Evolutionary conservation across 2,113 vertebrate species (phyloP), one percentile per base, ranked within the genome.

Genomic region (Andinoacara biseriatus): DNA sequence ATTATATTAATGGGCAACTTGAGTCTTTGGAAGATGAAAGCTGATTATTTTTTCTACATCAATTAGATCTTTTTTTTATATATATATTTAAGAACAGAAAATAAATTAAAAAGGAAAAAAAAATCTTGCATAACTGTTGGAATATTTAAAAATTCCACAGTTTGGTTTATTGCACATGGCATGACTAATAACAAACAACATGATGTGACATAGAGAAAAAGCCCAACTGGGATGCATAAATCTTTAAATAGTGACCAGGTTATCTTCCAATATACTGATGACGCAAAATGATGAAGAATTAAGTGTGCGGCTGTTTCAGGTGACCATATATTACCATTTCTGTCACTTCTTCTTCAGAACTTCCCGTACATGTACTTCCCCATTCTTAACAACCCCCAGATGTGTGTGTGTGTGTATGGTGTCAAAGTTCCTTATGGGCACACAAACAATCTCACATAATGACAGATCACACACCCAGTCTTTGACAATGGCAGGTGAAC

Each of bases 331-430:
- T 62, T 69, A 78, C 81, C 89, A 56, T 91, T 89, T 74, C 77
- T 83, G 84, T 63, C 35, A 62, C 31, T 15, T 85, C 78, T 91
- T 87, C 74, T 62, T 86, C 54, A 76, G 58, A 78, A 86, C 92
- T 89, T 91, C 91, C 84, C n/a, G 74, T 60, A 57, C 86, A 76
- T 22, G 15, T 62, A 85, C 91, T 94, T 94, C 93, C 85, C 58
- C 56, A 92, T 91, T 89, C 86, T 90, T 52, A 72, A 84, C 60
- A 85, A 58, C 62, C 49, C 43, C 52, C 69, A 81, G 49, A 74
- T 86, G 74, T 75, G 52, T 58, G 26, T 80, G 63, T 86, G 35
- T 61, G 40, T 80, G 63, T 79, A 11, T 29, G 31, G 57, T 61
- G 76, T 62, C 49, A 43, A 46, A 79, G 49, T 72, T 86, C 67